Percentiles rank a stretch among this genome's conserved stretches.
These are phyloP conservation scores for Sebastes diaconus DNA, from an alignment of 2,797 vertebrate genomes.

Conservation along the genomic window DNA sequence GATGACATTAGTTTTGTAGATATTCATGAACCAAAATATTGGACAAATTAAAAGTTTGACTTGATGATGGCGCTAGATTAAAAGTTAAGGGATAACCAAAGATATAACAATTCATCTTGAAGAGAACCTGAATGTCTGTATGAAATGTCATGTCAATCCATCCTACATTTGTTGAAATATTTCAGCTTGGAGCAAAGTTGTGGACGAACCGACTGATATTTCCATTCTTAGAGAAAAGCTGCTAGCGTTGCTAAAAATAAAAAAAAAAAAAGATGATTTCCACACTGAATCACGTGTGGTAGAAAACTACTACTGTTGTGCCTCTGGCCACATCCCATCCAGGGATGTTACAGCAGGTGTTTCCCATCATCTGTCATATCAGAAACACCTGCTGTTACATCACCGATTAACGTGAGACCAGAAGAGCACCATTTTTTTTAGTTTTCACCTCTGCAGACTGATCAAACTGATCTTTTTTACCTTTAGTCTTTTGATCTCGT, in stretches of 20 bases:
- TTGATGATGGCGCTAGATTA: not conserved
- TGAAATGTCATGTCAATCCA: not conserved
- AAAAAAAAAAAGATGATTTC: not conserved
- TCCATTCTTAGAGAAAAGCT: not conserved
- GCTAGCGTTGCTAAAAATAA: not conserved
- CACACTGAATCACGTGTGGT: not conserved
- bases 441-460: not conserved
- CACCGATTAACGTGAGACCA: not conserved
- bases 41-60: not conserved
- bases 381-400: slow-evolving; percentile 18
- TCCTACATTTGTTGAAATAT: not conserved
- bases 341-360: slow-evolving; percentile 39
- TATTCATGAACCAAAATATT: not conserved
- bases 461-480: not conserved
- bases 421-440: not conserved
- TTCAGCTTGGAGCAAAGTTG: not conserved
- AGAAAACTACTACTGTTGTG: slow-evolving; percentile 1
- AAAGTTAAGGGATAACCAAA: not conserved
- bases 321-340: slow-evolving; percentile 6
- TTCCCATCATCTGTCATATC: slow-evolving; percentile 27
- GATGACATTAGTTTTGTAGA: not conserved
- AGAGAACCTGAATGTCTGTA: no score
- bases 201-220: not conserved
- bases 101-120: not conserved
- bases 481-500: not conserved